phyloP scores from a whole-genome alignment of 2,113 vertebrate species.

The Eurystomus gularis region DNA sequence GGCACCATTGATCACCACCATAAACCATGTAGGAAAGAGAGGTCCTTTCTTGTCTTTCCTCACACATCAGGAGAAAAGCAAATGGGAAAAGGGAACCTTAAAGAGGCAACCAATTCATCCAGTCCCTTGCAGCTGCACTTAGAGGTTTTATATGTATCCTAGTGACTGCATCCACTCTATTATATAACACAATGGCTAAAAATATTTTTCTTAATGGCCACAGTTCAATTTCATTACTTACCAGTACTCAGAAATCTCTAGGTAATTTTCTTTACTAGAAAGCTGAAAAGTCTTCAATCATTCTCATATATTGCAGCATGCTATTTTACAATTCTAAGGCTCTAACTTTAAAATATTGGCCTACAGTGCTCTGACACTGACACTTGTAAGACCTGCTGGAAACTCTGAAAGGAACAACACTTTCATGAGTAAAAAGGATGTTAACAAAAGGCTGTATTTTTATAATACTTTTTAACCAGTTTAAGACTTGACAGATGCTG shows the following conservation, averaged over 20 bases:
- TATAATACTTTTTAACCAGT: neutral
- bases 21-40: neutral
- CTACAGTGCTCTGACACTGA: accelerated
- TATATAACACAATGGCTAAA: neutral
- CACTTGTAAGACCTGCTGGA: neutral
- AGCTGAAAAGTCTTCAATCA: neutral
- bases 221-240: neutral
- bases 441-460: neutral
- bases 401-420: neutral
- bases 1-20: too few species aligned
- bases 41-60: neutral
- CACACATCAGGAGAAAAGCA: neutral
- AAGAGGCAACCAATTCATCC: neutral
- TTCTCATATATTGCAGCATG: neutral
- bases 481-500: neutral
- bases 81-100: neutral
- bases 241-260: neutral
- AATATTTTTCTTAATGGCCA: neutral
- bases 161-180: neutral
- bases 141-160: neutral
- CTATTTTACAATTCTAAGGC: neutral
- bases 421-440: neutral
- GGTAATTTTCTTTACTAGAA: neutral
- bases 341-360: neutral
- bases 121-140: neutral